Evolutionary conservation across 2,888 invertebrate species (phyloP), one percentile per base, ranked within the genome.

Genomic region (Drosophila falleni): DNA sequence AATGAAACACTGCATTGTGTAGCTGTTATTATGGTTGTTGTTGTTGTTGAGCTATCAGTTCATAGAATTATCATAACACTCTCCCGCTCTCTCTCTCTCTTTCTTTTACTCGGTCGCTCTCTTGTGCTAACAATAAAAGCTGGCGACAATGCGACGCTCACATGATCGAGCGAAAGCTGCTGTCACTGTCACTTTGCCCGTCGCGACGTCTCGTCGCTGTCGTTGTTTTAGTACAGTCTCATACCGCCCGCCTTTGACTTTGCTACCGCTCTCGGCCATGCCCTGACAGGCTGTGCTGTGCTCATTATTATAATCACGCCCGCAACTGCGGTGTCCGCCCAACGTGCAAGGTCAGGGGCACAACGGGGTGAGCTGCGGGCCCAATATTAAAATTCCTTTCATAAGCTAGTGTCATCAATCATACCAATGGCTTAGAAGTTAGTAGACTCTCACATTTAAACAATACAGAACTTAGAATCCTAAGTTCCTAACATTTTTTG

Each of bases 281-380:
- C n/a, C n/a, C n/a, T n/a, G n/a, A n/a, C n/a, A n/a, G n/a, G n/a
- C n/a, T 41, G 39, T 67, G 63, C 72, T 46, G 35, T 66, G 44
- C 55, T 78, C 67, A 83, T 83, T 86, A 86, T 86, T 81, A 83
- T 83, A 86, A 83, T 83, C 86, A 83, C 78, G 83, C 83, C 65
- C 73, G 70, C 63, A 47, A 19, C 42, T 47, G 51, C 33, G 65
- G 53, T 49, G 62, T 65, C 81, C 81, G 67, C 76, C 81, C 84
- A 83, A 68, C 35, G 19, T 15, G 78, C 84, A 83, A 83, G 83
- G 83, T 83, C 86, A 86, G 54, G 76, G 86, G 64, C 72, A 66
- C 44, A 23, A n/a, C 9, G 10, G 53, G 49, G 44, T 5, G 10
- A 11, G 16, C n/a, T 9, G 46, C n/a, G 41, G 54, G 70, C 50